Base-by-base conservation (phyloP, 2,797 vertebrate species). In the Coranthus polyacanthus region DNA sequence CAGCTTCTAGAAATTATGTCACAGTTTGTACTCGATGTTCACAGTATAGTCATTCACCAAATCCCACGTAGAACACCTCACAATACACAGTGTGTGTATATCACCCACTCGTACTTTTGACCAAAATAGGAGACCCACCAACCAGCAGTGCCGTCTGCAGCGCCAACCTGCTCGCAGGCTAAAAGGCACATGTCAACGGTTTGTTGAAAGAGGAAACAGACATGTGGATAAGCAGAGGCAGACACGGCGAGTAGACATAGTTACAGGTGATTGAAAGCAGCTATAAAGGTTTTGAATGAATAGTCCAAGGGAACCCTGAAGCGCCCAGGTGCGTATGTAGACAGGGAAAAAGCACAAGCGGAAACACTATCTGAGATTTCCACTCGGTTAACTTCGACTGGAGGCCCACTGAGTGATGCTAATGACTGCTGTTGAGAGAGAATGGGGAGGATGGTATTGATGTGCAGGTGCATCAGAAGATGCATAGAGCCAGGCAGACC, bases 361-460 rank as follows among this genome's bases (percentile, higher is more conserved):
- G 65, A 45, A 60, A 63, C 43, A 45, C 39, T 75, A 74, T 80
- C 58, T 55, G 37, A 20, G 67, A 24, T 83, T 88, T 90, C 79
- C 82, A 86, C 72, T 59, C 20, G 52, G 83, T 81, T 88, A 67
- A 20, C 77, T 77, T 59, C 9, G 37, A 72, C 76, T 68, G 75
- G 45, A 69, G 73, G 58, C 68, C 59, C 56, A 45, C 74, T 79
- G 87, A 78, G 77, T 70, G 72, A 86, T 74, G 82, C 56, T 84
- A 81, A 89, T 87, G 84, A 75, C 75, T 65, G 72, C 76, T 66
- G 62, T 55, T 62, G 43, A 51, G 59, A n/a, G 37, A 74, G 57
- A 68, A 58, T 3, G 3, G 38, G 24, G 58, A 70, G 63, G 64
- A 43, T 73, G 66, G 51, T 77, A 80, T 65, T 63, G 81, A 85